Evolutionary conservation across 2,113 vertebrate species (phyloP).

Genomic region (Gallinago jamesoni): DNA sequence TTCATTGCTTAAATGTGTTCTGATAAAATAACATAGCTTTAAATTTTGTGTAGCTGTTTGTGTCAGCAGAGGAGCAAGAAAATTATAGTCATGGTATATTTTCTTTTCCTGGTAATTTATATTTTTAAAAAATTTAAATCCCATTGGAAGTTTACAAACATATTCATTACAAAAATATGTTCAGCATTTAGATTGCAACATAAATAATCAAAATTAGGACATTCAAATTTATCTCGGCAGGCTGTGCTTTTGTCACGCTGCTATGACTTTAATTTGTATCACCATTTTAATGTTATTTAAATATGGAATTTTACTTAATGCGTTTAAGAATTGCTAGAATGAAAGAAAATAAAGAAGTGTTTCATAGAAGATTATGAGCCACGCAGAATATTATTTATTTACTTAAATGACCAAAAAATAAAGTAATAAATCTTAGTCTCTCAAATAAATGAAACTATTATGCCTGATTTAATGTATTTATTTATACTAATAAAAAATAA

Average conservation of each 20-base stretch:
- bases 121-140: background rate
- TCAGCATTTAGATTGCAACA: constrained; percentile 7
- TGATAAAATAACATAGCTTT: constrained; percentile 47
- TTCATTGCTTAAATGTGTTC: constrained; percentile 52
- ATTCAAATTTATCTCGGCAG: constrained; percentile 17
- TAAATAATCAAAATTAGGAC: constrained; percentile 44
- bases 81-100: background rate
- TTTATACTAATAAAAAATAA: constrained; percentile 47
- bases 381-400: constrained; percentile 18
- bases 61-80: background rate
- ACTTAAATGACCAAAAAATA: constrained; percentile 36
- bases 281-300: constrained; percentile 32
- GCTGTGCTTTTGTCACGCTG: background rate
- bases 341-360: background rate
- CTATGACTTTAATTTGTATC: constrained; percentile 1
- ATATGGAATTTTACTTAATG: background rate
- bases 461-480: constrained; percentile 38
- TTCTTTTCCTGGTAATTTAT: background rate
- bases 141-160: constrained; percentile 1
- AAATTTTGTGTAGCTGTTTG: constrained; percentile 29
- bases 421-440: constrained; percentile 44
- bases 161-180: background rate
- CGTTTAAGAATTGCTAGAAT: background rate
- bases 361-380: constrained; percentile 25
- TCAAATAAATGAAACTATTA: constrained; percentile 39